Base-by-base conservation (phyloP, 2,888 invertebrate species). In the Plebejus anna region DNA sequence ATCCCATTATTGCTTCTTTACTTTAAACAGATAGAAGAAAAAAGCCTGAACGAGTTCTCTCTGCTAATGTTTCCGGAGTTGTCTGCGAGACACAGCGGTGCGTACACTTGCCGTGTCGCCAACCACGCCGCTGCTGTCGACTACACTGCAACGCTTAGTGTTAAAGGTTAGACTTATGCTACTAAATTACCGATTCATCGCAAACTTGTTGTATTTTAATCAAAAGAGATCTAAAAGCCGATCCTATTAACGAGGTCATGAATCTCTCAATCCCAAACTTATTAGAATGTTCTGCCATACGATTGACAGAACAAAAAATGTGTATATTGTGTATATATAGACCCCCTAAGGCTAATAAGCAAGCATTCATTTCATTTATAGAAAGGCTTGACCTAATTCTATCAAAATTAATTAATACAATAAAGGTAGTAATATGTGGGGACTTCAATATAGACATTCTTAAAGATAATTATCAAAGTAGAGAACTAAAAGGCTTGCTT, bases 101-200 rank as follows among this genome's bases (percentile, higher is more conserved):
- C 93, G 80, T 96, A 96, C 88, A 96, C 96, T 70, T 96, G 96
- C 88, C 95, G 95, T 81, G 96, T 96, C 11, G 91, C 95, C 82
- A 96, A 96, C 89, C 95, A 95, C 81, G 96, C 96, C 76, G 95
- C 96, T 76, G 93, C 94, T 82, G 95, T 95, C 82, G 95, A 95
- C 88, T 96, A 95, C 85, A 96, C 96, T 66, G 96, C 96, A 72
- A 91, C 94, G 78, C 92, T 96, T 80, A 95, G 95, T 90, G 96
- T 96, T 78, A 95, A 95, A 89, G 96, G 96, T 96, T 11, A n/a
- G 4, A n/a, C 59, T 22, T n/a, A 0, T 1, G 22, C 59, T 47
- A 0, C 47, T 47, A 47, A 47, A 47, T 47, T 47, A 11, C 9
- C 47, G 2, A 47, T 47, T 47, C 9, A 47, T 11, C 2, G 2